Percentiles rank a stretch among this genome's conserved stretches.
Evolutionary conservation across 2,888 invertebrate genomes (phyloP).

Genomic region (Lamellibrachia columna): DNA sequence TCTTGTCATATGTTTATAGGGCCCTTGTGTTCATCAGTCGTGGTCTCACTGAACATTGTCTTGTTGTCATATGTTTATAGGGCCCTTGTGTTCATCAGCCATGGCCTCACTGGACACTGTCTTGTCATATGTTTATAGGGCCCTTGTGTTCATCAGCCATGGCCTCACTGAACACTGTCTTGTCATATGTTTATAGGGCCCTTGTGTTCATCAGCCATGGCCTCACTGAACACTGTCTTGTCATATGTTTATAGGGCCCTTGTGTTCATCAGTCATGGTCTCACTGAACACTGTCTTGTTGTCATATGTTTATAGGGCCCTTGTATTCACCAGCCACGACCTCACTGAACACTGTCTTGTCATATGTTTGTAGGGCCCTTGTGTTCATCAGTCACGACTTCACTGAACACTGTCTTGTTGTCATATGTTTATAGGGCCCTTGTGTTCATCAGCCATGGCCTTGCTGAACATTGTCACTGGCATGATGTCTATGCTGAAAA

Average conservation of each 20-base stretch:
- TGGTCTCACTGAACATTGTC: neutral
- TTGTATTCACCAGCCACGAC: too few species aligned
- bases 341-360: too few species aligned
- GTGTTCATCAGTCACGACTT: too few species aligned
- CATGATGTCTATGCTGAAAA: constrained; percentile 51
- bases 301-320: too few species aligned
- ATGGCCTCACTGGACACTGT: neutral
- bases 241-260: neutral
- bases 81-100: neutral
- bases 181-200: constrained; percentile 45
- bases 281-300: neutral
- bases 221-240: constrained; percentile 52
- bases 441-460: constrained; percentile 57
- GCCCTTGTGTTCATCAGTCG: neutral
- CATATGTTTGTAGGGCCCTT: too few species aligned
- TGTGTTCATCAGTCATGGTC: neutral
- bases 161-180: neutral
- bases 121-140: neutral
- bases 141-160: too few species aligned
- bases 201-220: constrained; percentile 58
- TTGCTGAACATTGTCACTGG: constrained; percentile 54
- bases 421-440: constrained; percentile 42
- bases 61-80: neutral
- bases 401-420: too few species aligned
- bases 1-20: neutral